Conservation (phyloP, 2,888 invertebrate species). For the Rutpela maculata region DNA sequence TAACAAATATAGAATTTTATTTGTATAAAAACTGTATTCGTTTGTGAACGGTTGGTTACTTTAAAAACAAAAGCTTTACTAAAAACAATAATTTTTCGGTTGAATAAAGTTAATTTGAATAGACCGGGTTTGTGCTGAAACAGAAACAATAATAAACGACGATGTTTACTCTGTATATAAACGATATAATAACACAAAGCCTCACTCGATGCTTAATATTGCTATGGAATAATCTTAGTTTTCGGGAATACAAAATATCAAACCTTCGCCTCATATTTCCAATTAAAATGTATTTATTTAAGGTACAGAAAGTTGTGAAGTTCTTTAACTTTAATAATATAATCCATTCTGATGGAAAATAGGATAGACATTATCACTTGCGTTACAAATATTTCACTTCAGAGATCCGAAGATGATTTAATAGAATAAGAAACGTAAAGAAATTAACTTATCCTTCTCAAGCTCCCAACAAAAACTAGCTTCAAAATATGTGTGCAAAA, state of each 20-base stretch:
- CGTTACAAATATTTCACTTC: no score
- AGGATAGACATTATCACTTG: no score
- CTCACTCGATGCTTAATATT: slow-evolving; percentile 21
- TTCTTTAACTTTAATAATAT: no score
- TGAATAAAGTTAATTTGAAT: slow-evolving; percentile 34
- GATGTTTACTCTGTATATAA: slow-evolving; percentile 41
- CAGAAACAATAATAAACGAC: slow-evolving; percentile 34
- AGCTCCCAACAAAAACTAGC: no score
- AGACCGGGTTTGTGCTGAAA: slow-evolving; percentile 26
- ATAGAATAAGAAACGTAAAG: no score
- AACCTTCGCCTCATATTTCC: not conserved
- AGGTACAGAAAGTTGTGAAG: no score
- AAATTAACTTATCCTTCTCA: no score
- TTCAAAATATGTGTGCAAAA: no score
- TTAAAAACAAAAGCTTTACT: slow-evolving; percentile 29
- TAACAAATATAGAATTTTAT: slow-evolving; percentile 5
- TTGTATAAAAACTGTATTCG: slow-evolving; percentile 21
- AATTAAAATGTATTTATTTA: slow-evolving; percentile 10
- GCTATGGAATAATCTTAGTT: slow-evolving; percentile 18
- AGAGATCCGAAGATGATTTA: no score
- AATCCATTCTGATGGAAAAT: no score
- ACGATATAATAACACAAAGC: slow-evolving; percentile 34
- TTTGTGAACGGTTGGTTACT: slow-evolving; percentile 25
- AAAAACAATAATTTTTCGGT: slow-evolving; percentile 33
- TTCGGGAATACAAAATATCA: slow-evolving; percentile 2